These are phyloP conservation scores for Archips crataeganus DNA, from an alignment of 2,888 invertebrate species.

Conservation along the genomic window DNA sequence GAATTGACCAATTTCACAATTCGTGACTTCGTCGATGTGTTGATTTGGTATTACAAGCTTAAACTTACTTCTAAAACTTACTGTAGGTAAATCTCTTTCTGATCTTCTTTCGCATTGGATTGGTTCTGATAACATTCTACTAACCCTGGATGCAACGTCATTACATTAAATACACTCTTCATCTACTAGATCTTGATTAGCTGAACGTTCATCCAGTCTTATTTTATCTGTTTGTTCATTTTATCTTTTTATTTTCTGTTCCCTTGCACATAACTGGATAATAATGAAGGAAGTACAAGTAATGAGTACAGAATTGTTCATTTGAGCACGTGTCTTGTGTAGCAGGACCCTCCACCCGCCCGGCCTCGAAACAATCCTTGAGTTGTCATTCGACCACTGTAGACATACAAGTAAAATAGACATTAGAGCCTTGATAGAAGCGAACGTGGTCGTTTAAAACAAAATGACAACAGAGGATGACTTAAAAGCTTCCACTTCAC, in stretches of 20 bases:
- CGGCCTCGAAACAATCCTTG: constrained; percentile 69
- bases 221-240: constrained; percentile 73
- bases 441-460: constrained; percentile 52
- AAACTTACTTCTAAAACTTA: constrained; percentile 6
- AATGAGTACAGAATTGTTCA: constrained; percentile 81
- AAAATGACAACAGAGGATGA: constrained; percentile 66
- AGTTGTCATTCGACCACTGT: constrained; percentile 78
- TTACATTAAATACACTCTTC: constrained; percentile 10
- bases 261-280: constrained; percentile 80
- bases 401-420: constrained; percentile 64
- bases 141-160: constrained; percentile 48
- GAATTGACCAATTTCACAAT: constrained; percentile 11
- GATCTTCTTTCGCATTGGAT: constrained; percentile 29
- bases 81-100: constrained; percentile 43
- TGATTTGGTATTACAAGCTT: constrained; percentile 8
- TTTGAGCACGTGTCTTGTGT: constrained; percentile 83
- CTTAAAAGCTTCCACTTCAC: constrained; percentile 67
- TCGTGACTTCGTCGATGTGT: constrained; percentile 15
- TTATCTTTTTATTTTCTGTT: constrained; percentile 74
- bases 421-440: constrained; percentile 54
- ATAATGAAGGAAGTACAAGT: constrained; percentile 84
- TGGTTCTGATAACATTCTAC: constrained; percentile 16
- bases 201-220: constrained; percentile 50
- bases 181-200: constrained; percentile 22
- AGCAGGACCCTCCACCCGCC: constrained; percentile 77